phyloP scores from a whole-genome alignment of 2,888 invertebrate species.

The Trilocha varians region DNA sequence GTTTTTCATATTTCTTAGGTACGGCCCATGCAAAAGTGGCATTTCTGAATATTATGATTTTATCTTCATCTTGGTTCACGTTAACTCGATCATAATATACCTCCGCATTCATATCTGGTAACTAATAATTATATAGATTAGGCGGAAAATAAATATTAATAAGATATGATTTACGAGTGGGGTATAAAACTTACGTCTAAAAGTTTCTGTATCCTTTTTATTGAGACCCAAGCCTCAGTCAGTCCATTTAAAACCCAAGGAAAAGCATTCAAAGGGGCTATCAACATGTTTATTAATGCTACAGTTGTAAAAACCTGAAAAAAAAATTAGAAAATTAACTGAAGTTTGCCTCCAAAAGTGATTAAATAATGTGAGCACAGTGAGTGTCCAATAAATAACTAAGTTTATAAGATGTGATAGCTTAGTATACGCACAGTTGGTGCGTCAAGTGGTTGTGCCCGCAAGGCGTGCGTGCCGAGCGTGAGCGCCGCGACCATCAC shows the following conservation, averaged over 20 bases:
- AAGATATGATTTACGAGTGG: not conserved
- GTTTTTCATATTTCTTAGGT: slow-evolving; percentile 38
- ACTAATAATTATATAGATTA: slow-evolving; percentile 40
- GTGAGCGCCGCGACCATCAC: slow-evolving; percentile 90
- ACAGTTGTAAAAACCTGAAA: slow-evolving; percentile 88
- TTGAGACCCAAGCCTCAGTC: slow-evolving; percentile 95
- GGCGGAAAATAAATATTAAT: not conserved
- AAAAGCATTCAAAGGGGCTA: slow-evolving; percentile 95
- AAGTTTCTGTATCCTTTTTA: slow-evolving; percentile 88
- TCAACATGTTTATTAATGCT: slow-evolving; percentile 95
- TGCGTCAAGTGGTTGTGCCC: slow-evolving; percentile 86
- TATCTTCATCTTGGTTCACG: slow-evolving; percentile 63
- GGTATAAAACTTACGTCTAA: slow-evolving; percentile 75
- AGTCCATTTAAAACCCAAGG: slow-evolving; percentile 99
- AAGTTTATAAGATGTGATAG: too few species aligned
- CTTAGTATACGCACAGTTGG: slow-evolving; percentile 81
- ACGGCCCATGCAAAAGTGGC: slow-evolving; percentile 76
- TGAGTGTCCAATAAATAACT: too few species aligned
- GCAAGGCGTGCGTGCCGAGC: slow-evolving; percentile 83
- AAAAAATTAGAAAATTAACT: slow-evolving; percentile 1
- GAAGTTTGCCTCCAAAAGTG: not conserved
- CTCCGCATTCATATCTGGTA: slow-evolving; percentile 75
- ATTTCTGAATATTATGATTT: slow-evolving; percentile 72
- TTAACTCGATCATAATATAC: slow-evolving; percentile 75
- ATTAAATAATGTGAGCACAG: too few species aligned